These are phyloP conservation scores for Therioaphis trifolii DNA, from an alignment of 2,888 invertebrate genomes.

Conservation along the genomic window DNA sequence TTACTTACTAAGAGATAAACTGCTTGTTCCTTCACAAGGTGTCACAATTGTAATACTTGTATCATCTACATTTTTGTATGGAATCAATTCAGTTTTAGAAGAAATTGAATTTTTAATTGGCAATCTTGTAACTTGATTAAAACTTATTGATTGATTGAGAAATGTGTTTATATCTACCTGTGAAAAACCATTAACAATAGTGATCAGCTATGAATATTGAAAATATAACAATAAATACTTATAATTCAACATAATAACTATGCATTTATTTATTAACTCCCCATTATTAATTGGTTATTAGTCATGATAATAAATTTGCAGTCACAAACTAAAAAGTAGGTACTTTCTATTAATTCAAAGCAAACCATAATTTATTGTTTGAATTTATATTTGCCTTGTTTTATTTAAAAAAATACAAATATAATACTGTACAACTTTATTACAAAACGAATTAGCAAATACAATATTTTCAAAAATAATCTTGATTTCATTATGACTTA, in stretches of 20 bases:
- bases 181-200: background rate
- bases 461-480: too few relatives aligned
- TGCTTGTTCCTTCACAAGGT: constrained; percentile 44
- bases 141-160: constrained; percentile 5
- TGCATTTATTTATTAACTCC: too few relatives aligned
- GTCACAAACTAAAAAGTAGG: too few relatives aligned
- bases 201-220: background rate
- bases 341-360: too few relatives aligned
- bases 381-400: too few relatives aligned
- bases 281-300: background rate
- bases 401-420: too few relatives aligned
- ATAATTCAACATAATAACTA: too few relatives aligned
- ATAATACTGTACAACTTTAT: too few relatives aligned
- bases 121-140: background rate
- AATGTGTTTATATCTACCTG: constrained; percentile 31
- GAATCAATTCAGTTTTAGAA: constrained; percentile 48
- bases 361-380: too few relatives aligned
- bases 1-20: constrained; percentile 50
- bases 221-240: background rate
- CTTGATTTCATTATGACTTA: too few relatives aligned
- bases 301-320: too few relatives aligned
- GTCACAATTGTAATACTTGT: constrained; percentile 37
- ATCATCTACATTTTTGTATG: constrained; percentile 28
- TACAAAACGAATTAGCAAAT: too few relatives aligned
- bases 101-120: constrained; percentile 23